A percentile compares a stretch with the other conserved stretches of the same genome.
These are phyloP conservation scores for Sebastes ruberrimus DNA, from an alignment of 2,797 vertebrate species.

Conservation along the genomic window DNA sequence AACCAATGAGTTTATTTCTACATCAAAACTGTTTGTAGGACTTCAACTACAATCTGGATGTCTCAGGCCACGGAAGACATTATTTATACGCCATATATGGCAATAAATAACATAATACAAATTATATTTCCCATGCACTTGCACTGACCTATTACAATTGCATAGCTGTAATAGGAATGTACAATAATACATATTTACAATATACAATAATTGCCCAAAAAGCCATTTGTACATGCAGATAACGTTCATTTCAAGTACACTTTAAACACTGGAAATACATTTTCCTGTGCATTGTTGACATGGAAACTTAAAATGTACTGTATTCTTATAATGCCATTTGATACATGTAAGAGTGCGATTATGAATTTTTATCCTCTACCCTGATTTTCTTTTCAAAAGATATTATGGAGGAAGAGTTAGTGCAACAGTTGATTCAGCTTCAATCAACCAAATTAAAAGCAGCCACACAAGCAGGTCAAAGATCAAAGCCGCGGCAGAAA, in stretches of 20 bases:
- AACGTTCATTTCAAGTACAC: not conserved
- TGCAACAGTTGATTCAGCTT: not conserved
- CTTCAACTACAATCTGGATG: not conserved
- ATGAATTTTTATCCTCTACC: not conserved
- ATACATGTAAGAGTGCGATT: not conserved
- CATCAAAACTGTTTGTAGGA: not conserved
- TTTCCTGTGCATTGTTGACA: not conserved
- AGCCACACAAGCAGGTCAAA: constrained; percentile 1
- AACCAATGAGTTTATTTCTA: not conserved
- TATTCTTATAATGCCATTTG: not conserved
- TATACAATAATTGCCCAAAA: not conserved
- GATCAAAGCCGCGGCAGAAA: constrained; percentile 10
- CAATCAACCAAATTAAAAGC: constrained; percentile 16
- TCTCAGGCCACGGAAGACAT: not conserved
- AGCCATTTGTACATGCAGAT: not conserved
- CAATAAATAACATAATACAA: constrained; percentile 1
- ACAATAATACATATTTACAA: not conserved
- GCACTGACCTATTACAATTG: not conserved
- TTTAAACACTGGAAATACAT: not conserved
- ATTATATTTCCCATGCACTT: not conserved
- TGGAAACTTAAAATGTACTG: not conserved
- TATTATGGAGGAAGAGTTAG: not conserved
- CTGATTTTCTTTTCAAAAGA: not conserved
- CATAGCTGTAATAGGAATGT: not conserved
- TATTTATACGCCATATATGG: not conserved